A percentile compares a stretch with the other conserved stretches of the same genome.
These are phyloP conservation scores for Lordiphosa collinella DNA, from an alignment of 1,140 invertebrate species.

Conservation along the genomic window DNA sequence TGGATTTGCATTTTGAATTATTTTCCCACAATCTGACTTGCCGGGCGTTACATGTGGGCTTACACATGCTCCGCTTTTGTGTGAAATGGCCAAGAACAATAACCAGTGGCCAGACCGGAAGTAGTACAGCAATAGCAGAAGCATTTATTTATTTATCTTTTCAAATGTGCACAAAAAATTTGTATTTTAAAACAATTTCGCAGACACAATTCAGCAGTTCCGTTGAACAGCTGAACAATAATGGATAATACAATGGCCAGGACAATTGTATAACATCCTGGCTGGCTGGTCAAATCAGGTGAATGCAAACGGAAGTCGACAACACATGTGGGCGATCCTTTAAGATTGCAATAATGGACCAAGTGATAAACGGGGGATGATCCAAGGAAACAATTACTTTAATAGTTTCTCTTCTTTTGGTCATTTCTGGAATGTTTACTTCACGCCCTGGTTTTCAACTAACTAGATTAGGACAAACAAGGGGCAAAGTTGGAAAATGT, in stretches of 20 bases:
- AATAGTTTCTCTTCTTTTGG: no score
- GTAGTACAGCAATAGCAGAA: conserved; percentile 23
- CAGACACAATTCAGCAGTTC: conserved; percentile 46
- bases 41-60: conserved; percentile 45
- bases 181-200: conserved; percentile 32
- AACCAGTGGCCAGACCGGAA: conserved; percentile 33
- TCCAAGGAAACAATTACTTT: no score
- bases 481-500: no score
- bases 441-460: no score
- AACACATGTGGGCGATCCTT: conserved; percentile 30
- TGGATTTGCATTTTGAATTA: conserved; percentile 34
- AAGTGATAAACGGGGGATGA: no score
- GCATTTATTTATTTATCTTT: conserved; percentile 2
- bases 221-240: conserved; percentile 46
- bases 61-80: conserved; percentile 56
- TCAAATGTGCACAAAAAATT: conserved; percentile 36
- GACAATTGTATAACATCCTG: conserved; percentile 48
- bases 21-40: conserved; percentile 56
- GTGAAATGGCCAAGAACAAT: conserved; percentile 32
- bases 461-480: no score
- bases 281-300: conserved; percentile 58
- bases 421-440: no score
- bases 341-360: no score
- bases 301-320: conserved; percentile 60
- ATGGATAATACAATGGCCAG: conserved; percentile 31